phyloP scores from a whole-genome alignment of 2,113 vertebrate genomes.

The Hipposideros armiger region DNA sequence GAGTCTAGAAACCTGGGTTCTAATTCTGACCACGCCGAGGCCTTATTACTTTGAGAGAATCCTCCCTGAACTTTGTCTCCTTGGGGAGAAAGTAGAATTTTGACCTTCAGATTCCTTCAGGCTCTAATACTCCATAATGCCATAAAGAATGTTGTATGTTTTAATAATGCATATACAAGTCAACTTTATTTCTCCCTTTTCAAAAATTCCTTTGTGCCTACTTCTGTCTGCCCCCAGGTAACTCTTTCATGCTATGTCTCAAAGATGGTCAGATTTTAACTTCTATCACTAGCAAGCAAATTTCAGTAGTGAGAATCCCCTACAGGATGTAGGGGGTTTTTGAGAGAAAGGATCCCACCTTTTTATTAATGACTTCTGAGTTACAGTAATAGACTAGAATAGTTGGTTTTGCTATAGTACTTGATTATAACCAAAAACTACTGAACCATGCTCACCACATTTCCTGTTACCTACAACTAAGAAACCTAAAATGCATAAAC shows the following conservation, averaged over 20 bases:
- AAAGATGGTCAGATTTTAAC: not conserved
- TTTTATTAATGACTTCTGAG: slow-evolving; percentile 32
- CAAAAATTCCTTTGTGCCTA: not conserved
- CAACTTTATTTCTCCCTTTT: not conserved
- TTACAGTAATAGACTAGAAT: not conserved
- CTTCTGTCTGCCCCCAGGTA: not conserved
- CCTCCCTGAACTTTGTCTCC: not conserved
- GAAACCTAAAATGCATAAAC: not conserved
- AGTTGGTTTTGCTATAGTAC: not conserved
- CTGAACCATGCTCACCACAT: not conserved
- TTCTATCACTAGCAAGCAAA: not conserved
- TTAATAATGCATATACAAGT: not conserved
- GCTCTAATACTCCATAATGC: not conserved
- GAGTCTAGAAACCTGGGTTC: not conserved
- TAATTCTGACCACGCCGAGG: not conserved
- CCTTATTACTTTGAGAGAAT: not conserved
- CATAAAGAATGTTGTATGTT: not conserved
- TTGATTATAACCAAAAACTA: not conserved
- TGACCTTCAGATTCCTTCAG: not conserved
- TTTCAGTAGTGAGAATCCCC: not conserved
- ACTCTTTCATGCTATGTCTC: not conserved
- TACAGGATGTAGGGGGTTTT: not conserved
- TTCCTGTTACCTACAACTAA: slow-evolving; percentile 9
- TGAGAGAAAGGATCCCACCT: not conserved
- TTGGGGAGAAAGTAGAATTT: not conserved